Base-by-base conservation (phyloP, 2,797 vertebrate species). In the Bucorvus abyssinicus region DNA sequence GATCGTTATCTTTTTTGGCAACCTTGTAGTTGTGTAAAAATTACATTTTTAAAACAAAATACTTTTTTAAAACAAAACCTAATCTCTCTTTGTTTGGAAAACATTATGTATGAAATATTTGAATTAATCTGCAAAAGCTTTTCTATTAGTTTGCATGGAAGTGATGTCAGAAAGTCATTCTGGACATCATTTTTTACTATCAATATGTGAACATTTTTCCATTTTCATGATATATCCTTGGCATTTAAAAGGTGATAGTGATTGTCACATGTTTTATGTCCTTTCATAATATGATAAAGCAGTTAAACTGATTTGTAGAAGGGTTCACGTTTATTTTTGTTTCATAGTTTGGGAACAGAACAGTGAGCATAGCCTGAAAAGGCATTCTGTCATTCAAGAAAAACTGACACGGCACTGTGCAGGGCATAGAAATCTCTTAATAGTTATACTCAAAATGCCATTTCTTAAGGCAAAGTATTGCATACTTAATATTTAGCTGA, bases 381-480 rank as follows among this genome's bases (percentile, higher is more conserved):
- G 21, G 6, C 42, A 34, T 90, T 87, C 61, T 91, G 71, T 87
- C 57, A 52, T 57, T 90, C 32, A 77, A 52, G 60, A 88, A 75
- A 73, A 88, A 75, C 27, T 78, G 71, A 53, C 22, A 12, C 32
- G 50, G 59, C 52, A 20, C 47, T 78, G 30, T 86, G 36, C 74
- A 59, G 16, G 50, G 40, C 65, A 40, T 47, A 85, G 30, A 71
- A 87, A 69, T 90, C 32, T 77, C 60, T 61, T 85, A 61, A 71
- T 45, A 87, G 30, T 16, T 80, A 52, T 27, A 67, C 85, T 73
- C 55, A 78, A 49, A 76, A 87, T 73, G 50, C 38, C 14, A 24
- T 90, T 93, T 87, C 69, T 91, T 84, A 70, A 91, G 44, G 73
- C 79, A 90, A 56, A 92, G 79, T 63, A 76, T 65, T 70, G 16